Percentiles rank a stretch among this genome's conserved stretches.
Evolutionary conservation across 2,797 vertebrate species (phyloP).

Genomic region (Hydrophis major): DNA sequence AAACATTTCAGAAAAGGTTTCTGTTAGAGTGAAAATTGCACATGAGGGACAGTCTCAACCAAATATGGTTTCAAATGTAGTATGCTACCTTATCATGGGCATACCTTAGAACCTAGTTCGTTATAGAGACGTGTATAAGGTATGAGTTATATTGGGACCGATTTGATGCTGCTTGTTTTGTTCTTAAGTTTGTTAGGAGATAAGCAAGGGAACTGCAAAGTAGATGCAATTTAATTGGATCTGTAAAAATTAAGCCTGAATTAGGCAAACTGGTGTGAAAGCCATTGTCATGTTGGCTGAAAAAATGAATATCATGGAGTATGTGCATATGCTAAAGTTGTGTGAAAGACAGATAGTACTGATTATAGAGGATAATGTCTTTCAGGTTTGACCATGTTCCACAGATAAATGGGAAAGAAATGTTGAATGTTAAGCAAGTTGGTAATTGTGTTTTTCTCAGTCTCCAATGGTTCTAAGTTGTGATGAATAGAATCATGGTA

Average conservation of each 20-base stretch:
- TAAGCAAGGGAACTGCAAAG: constrained; percentile 15
- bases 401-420: constrained; percentile 19
- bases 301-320: constrained; percentile 20
- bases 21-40: neutral
- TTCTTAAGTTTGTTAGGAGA: constrained; percentile 37
- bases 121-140: constrained; percentile 12
- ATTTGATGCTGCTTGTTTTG: constrained; percentile 43
- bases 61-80: neutral
- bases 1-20: constrained; percentile 19
- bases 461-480: constrained; percentile 23
- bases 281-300: constrained; percentile 8
- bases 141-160: constrained; percentile 7
- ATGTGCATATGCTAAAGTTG: constrained; percentile 2
- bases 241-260: constrained; percentile 6
- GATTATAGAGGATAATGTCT: constrained; percentile 22
- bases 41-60: neutral
- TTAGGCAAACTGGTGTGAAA: constrained; percentile 18
- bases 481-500: constrained; percentile 23
- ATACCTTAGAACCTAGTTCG: neutral
- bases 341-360: constrained; percentile 9
- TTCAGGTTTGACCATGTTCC: constrained; percentile 1
- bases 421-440: constrained; percentile 7
- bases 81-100: neutral
- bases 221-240: constrained; percentile 8
- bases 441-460: constrained; percentile 7